Evolutionary conservation across 2,113 vertebrate genomes (phyloP).

Genomic region (Sylvilagus bachmani): DNA sequence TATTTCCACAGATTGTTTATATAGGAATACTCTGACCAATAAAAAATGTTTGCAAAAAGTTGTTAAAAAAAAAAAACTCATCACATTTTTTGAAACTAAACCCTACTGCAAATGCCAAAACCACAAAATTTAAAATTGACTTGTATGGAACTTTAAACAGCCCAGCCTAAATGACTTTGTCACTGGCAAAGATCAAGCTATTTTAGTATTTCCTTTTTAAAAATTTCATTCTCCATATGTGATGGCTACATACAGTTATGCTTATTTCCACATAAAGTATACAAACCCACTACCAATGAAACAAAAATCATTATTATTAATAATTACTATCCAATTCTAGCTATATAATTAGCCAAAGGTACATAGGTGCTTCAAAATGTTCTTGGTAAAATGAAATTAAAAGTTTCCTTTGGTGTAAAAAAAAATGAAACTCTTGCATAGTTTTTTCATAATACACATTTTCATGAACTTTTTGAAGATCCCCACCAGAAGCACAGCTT

Average conservation of each 20-base stretch:
- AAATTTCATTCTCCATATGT: not conserved
- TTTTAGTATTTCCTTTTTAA: not conserved
- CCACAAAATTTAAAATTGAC: conserved; percentile 21
- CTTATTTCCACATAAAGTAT: not conserved
- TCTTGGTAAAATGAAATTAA: too few relatives aligned
- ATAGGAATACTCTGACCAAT: not conserved
- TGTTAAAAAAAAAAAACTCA: not conserved
- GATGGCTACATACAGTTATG: not conserved
- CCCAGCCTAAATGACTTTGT: not conserved
- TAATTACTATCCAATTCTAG: not conserved
- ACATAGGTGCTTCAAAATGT: too few relatives aligned
- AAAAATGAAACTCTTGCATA: too few relatives aligned
- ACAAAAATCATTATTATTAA: not conserved
- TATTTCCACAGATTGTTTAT: not conserved
- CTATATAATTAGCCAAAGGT: not conserved
- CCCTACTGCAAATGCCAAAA: not conserved
- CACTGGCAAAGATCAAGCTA: not conserved
- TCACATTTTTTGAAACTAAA: not conserved
- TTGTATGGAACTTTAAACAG: conserved; percentile 16
- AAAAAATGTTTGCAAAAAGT: not conserved
- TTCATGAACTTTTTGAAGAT: too few relatives aligned
- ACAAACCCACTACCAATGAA: not conserved
- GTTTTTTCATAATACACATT: too few relatives aligned
- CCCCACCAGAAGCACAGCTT: not conserved
- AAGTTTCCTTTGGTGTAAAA: too few relatives aligned